Percentiles rank a stretch among this genome's conserved stretches.
Evolutionary conservation across 2,888 invertebrate species (phyloP).

Genomic region (Pimpla rufipes): DNA sequence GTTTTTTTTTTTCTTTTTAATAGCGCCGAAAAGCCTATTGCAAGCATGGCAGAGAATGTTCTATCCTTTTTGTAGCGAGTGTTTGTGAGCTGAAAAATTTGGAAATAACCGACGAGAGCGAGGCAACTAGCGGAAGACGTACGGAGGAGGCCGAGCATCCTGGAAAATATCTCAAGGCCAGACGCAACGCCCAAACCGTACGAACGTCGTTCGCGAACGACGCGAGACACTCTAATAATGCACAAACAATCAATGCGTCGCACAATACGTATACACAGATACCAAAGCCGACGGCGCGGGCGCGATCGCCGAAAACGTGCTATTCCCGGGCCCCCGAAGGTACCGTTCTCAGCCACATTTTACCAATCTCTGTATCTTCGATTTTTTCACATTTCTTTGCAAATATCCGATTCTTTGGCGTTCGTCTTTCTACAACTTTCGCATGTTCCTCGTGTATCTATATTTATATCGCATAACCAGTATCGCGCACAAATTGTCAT

Average conservation of each 20-base stretch:
- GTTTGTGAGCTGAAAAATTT: constrained; percentile 84
- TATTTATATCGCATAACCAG: neutral
- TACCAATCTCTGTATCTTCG: constrained; percentile 56
- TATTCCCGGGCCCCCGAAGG: constrained; percentile 81
- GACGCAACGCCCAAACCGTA: constrained; percentile 74
- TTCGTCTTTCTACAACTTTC: constrained; percentile 76
- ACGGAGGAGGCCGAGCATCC: constrained; percentile 78
- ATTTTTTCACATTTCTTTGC: constrained; percentile 21
- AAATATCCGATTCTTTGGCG: constrained; percentile 2
- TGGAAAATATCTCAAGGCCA: constrained; percentile 80
- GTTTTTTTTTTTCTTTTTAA: constrained; percentile 54
- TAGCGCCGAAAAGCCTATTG: constrained; percentile 70
- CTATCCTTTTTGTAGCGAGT: constrained; percentile 82
- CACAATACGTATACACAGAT: constrained; percentile 82
- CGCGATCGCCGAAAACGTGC: constrained; percentile 82
- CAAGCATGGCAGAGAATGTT: constrained; percentile 82
- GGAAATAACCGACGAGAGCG: constrained; percentile 81
- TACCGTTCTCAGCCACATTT: constrained; percentile 72
- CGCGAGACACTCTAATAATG: constrained; percentile 78
- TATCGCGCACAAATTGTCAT: neutral
- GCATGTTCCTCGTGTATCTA: constrained; percentile 66
- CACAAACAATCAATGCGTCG: constrained; percentile 80
- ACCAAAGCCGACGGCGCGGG: constrained; percentile 79
- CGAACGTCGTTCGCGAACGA: constrained; percentile 74
- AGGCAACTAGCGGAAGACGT: constrained; percentile 76